Base-by-base conservation (phyloP, 2,888 invertebrate genomes). In the Venusia cambrica region DNA sequence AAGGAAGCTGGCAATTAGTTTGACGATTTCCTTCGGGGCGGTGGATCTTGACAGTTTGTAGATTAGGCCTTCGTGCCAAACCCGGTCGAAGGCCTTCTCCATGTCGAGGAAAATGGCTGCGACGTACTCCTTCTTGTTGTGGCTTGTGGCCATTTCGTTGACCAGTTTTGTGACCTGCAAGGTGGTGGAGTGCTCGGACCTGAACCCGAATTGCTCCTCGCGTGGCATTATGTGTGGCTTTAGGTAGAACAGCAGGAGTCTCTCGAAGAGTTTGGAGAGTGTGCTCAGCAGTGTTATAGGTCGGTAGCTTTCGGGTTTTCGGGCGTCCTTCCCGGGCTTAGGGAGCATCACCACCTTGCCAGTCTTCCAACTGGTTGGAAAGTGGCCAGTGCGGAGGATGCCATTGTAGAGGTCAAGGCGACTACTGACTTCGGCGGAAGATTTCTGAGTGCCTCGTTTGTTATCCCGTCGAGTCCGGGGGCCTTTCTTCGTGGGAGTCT, bases 91-190 rank as follows among this genome's bases (percentile, higher is more conserved):
- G n/a, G n/a, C n/a, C n/a, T n/a, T n/a, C n/a, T n/a, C n/a, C n/a
- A n/a, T n/a, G n/a, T n/a, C n/a, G n/a, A 60, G 47, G 27, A 58
- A 41, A 4, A 58, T 52, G 4, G 46, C 49, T 2, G 27, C 50
- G 1, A 39, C 12, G 21, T 18, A 10, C 6, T 47, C 39, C 0
- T 28, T 31, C 21, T 40, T 47, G 33, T 57, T 62, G 0, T 10
- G 0, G 4, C 39, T 29, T 2, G 30, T 31, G 0, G 51, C 4
- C n/a, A 48, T n/a, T 2, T 27, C 7, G 27, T 57, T 51, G 4
- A 57, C 46, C 0, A 63, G 37, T 13, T 49, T 42, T 1, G 51
- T n/a, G 4, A 61, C 17, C 26, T 61, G 60, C 0, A 48, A 48
- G 0, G 56, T 51, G 1, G 56, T 60, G 5, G 45, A 48, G 30